Evolutionary conservation across 2,888 invertebrate species (phyloP).

Genomic region (Mimachlamys varia): DNA sequence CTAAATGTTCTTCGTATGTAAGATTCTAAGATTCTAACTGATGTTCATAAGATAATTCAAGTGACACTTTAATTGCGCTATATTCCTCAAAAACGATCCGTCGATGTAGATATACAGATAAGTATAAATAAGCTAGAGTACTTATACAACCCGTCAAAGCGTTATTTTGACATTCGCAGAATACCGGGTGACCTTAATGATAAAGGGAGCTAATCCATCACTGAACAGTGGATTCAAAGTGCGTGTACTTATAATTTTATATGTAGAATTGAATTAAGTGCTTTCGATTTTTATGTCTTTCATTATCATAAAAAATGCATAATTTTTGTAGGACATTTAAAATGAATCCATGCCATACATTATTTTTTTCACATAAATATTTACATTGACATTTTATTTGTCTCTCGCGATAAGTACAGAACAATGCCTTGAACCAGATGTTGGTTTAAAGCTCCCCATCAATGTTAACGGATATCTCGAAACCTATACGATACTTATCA

Average conservation of each 20-base stretch:
- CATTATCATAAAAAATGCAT: conserved; percentile 9
- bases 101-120: not conserved
- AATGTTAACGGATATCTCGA: not conserved
- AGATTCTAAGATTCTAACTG: not conserved
- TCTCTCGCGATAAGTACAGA: not conserved
- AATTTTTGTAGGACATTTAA: not conserved
- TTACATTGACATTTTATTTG: not conserved
- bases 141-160: too few species aligned
- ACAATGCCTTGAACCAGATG: not conserved
- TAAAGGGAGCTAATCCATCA: not conserved
- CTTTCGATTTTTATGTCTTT: not conserved
- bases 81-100: not conserved
- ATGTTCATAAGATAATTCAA: not conserved
- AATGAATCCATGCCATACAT: not conserved
- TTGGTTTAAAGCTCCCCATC: not conserved
- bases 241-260: not conserved
- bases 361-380: not conserved
- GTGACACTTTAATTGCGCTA: not conserved
- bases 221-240: not conserved
- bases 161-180: too few species aligned
- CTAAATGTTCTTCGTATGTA: too few species aligned
- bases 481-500: not conserved
- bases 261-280: not conserved
- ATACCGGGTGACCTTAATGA: not conserved
- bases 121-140: not conserved